Evolutionary conservation across 2,888 invertebrate genomes (phyloP).

Genomic region (Endomychus coccineus): DNA sequence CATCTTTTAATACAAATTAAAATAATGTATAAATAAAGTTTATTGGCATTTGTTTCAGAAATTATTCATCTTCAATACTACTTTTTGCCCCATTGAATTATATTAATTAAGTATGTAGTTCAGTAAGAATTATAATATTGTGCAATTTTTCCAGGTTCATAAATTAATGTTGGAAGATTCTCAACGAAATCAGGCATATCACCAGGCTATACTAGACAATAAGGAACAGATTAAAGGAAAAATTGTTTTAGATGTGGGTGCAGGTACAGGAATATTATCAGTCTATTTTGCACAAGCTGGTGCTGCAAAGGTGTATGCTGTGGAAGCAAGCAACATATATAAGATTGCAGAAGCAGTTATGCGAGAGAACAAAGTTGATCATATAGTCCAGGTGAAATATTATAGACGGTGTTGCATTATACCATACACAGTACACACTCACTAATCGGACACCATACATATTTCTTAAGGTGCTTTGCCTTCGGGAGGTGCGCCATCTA

Average conservation of each 20-base stretch:
- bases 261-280: slow-evolving; percentile 83
- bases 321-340: slow-evolving; percentile 72
- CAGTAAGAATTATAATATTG: not conserved
- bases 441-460: too few species aligned
- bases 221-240: slow-evolving; percentile 64
- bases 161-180: slow-evolving; percentile 72
- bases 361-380: slow-evolving; percentile 61
- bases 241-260: slow-evolving; percentile 77
- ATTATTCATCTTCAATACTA: too few species aligned
- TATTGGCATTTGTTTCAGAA: too few species aligned
- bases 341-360: slow-evolving; percentile 57
- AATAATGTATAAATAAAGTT: too few species aligned
- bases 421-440: too few species aligned
- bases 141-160: slow-evolving; percentile 60
- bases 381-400: slow-evolving; percentile 61
- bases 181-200: slow-evolving; percentile 70
- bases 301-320: slow-evolving; percentile 78
- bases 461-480: too few species aligned
- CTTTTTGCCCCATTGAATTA: too few species aligned
- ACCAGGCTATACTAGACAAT: slow-evolving; percentile 66
- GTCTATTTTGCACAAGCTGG: slow-evolving; percentile 86
- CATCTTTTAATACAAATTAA: too few species aligned
- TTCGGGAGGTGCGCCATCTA: too few species aligned
- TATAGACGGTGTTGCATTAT: too few species aligned
- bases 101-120: not conserved